These are phyloP conservation scores for Neomicropteryx cornuta DNA, from an alignment of 1,140 invertebrate species.

Conservation along the genomic window DNA sequence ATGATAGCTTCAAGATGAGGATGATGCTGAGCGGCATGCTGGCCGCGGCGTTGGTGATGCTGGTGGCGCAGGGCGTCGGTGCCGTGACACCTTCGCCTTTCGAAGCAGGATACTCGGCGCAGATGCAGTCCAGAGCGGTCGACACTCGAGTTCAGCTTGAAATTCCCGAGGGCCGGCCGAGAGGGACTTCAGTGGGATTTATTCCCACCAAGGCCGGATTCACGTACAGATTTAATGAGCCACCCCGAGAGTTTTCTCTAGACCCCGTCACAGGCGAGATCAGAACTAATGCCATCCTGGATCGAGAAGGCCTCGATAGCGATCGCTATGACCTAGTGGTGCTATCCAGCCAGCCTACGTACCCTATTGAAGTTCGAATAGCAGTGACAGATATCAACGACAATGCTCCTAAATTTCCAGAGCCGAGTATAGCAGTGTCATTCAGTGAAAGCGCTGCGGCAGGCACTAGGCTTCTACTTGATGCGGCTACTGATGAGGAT, in stretches of 20 bases:
- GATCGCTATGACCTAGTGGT: constrained; percentile 84
- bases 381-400: constrained; percentile 81
- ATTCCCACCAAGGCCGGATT: constrained; percentile 81
- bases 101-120: constrained; percentile 25
- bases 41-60: constrained; percentile 26
- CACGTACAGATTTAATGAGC: constrained; percentile 85
- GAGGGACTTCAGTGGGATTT: constrained; percentile 68
- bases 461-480: constrained; percentile 74
- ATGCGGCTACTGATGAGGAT: constrained; percentile 80
- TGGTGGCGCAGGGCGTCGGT: constrained; percentile 27
- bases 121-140: constrained; percentile 77
- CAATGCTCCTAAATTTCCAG: constrained; percentile 82
- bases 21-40: constrained; percentile 27
- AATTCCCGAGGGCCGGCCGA: constrained; percentile 70
- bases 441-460: constrained; percentile 86
- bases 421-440: constrained; percentile 69
- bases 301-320: constrained; percentile 63
- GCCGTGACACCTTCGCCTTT: constrained; percentile 12
- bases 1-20: constrained; percentile 28
- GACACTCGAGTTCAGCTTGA: constrained; percentile 78
- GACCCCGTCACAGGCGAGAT: constrained; percentile 76
- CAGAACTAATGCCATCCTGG: constrained; percentile 64
- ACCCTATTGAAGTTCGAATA: constrained; percentile 85
- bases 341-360: constrained; percentile 83
- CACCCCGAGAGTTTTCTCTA: constrained; percentile 68